Percentiles rank a stretch among this genome's conserved stretches.
Evolutionary conservation across 2,113 vertebrate species (phyloP).

Genomic region (Corythornis vintsioides): DNA sequence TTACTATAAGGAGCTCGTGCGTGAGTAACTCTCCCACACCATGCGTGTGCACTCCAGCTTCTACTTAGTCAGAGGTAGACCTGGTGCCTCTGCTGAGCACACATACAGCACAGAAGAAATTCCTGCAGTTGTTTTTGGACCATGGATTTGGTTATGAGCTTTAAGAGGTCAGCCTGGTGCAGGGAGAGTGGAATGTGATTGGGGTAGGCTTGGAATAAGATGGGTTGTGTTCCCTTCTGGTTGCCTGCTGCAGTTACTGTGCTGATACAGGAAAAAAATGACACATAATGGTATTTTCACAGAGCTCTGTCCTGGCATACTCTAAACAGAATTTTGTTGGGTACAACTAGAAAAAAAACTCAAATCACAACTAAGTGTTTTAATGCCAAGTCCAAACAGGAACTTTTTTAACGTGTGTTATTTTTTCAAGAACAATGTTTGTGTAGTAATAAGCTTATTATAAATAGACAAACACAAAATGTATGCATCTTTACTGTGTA

Average conservation of each 20-base stretch:
- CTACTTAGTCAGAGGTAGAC: constrained; percentile 34
- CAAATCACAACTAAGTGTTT: too few species aligned
- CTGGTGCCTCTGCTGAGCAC: not conserved
- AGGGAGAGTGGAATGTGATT: not conserved
- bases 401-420: not conserved
- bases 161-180: not conserved
- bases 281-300: not conserved
- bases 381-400: not conserved
- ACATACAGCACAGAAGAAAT: not conserved
- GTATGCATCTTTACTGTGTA: not conserved
- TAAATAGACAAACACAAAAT: not conserved
- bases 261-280: not conserved
- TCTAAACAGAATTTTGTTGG: not conserved
- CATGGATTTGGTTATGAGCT: not conserved
- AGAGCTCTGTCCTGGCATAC: not conserved
- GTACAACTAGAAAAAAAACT: not conserved
- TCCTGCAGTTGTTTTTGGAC: not conserved
- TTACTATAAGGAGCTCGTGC: constrained; percentile 61
- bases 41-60: not conserved
- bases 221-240: not conserved
- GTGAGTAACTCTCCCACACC: constrained; percentile 51
- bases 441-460: not conserved
- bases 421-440: not conserved
- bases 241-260: not conserved
- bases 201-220: not conserved